Percentiles rank a stretch among this genome's conserved stretches.
Evolutionary conservation across 2,888 invertebrate species (phyloP).

Genomic region (Nudaria mundana): DNA sequence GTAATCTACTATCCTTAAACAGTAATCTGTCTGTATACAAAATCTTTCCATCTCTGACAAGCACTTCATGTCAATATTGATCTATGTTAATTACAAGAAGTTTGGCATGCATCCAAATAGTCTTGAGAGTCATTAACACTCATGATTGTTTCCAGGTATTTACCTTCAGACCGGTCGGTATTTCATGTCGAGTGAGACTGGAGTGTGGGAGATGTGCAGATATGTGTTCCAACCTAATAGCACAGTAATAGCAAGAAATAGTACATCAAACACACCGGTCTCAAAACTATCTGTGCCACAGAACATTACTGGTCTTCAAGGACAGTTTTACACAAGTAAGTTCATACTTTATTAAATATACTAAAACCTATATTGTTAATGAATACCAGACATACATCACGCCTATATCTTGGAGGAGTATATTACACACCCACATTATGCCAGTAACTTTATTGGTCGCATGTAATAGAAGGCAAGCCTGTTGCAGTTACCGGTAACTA

Average conservation of each 20-base stretch:
- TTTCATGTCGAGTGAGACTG: constrained; percentile 85
- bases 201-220: constrained; percentile 85
- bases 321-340: constrained; percentile 54
- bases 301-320: constrained; percentile 43
- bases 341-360: constrained; percentile 8
- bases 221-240: constrained; percentile 58
- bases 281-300: constrained; percentile 24
- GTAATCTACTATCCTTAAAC: no score
- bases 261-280: constrained; percentile 20
- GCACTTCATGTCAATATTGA: constrained; percentile 27
- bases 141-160: constrained; percentile 66
- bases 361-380: not conserved
- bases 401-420: no score
- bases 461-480: no score
- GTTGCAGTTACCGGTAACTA: no score
- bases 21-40: constrained; percentile 12
- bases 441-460: no score
- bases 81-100: constrained; percentile 33
- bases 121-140: constrained; percentile 31
- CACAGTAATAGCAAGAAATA: constrained; percentile 19
- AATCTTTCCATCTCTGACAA: constrained; percentile 26
- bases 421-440: no score
- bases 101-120: constrained; percentile 27
- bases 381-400: not conserved
- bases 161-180: constrained; percentile 79